Conservation (phyloP, 2,888 invertebrate genomes). For the Phania funesta region DNA sequence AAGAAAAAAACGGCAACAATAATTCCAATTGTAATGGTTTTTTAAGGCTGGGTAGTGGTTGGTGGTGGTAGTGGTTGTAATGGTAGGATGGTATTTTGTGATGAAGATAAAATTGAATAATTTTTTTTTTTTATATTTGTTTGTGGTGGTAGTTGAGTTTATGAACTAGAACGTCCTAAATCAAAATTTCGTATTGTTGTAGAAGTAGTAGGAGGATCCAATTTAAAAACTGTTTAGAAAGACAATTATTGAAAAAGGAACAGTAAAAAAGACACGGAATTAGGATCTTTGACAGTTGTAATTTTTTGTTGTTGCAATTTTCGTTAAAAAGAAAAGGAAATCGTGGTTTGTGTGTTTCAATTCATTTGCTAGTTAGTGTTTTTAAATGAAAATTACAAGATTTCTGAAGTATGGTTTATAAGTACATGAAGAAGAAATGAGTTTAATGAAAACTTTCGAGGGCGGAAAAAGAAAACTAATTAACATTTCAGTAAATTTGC, state of each 20-base stretch:
- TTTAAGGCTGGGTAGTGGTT: conserved; percentile 69
- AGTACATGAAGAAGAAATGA: conserved; percentile 47
- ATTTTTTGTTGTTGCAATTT: conserved; percentile 16
- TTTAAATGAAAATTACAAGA: conserved; percentile 24
- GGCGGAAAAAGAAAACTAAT: conserved; percentile 4
- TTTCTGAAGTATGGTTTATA: conserved; percentile 42
- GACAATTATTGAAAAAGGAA: conserved; percentile 61
- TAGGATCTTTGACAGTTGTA: conserved; percentile 50
- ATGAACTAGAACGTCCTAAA: conserved; percentile 66
- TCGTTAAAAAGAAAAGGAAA: conserved; percentile 11
- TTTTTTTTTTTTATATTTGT: conserved; percentile 1
- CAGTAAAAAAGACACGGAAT: conserved; percentile 50
- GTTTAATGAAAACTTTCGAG: conserved; percentile 14
- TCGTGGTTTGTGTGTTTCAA: conserved; percentile 23
- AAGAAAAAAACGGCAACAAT: conserved; percentile 73
- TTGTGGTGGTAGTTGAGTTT: conserved; percentile 44
- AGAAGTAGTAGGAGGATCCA: conserved; percentile 63
- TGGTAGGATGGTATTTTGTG: conserved; percentile 60
- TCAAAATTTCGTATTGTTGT: conserved; percentile 72
- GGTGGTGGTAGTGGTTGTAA: conserved; percentile 60
- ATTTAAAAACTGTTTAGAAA: conserved; percentile 65
- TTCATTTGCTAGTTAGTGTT: conserved; percentile 43
- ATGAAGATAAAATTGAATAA: conserved; percentile 19
- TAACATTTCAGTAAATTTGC: not conserved
- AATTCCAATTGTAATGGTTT: conserved; percentile 74